Evolutionary conservation across 2,113 vertebrate species (phyloP).

Genomic region (Cyphomyrus discorhynchus): DNA sequence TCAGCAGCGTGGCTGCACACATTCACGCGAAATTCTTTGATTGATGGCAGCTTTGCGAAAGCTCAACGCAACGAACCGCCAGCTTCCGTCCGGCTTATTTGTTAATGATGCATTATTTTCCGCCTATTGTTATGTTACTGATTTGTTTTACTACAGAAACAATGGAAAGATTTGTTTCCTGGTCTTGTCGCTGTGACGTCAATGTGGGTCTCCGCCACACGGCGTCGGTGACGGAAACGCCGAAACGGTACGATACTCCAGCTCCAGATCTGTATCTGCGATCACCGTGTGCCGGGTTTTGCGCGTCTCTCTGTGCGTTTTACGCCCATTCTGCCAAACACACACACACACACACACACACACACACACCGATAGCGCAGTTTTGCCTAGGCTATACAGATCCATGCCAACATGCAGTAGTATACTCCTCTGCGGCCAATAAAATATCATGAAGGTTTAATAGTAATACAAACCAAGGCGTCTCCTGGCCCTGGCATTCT

Average conservation of each 20-base stretch:
- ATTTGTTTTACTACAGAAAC: neutral
- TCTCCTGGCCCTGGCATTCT: slow-evolving; percentile 13
- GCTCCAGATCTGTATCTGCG: slow-evolving; percentile 38
- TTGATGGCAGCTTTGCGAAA: neutral
- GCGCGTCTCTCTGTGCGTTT: slow-evolving; percentile 30
- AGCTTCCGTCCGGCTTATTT: neutral
- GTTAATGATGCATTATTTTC: neutral
- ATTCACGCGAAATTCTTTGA: too few relatives aligned
- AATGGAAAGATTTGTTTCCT: neutral
- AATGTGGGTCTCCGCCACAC: slow-evolving; percentile 34
- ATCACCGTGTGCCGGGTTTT: slow-evolving; percentile 23
- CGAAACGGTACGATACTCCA: slow-evolving; percentile 16
- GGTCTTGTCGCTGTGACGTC: slow-evolving; percentile 30
- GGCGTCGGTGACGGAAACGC: neutral
- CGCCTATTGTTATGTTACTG: neutral
- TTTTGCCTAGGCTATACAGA: slow-evolving; percentile 15
- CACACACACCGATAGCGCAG: slow-evolving; percentile 17
- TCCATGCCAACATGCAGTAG: slow-evolving; percentile 19
- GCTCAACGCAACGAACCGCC: neutral
- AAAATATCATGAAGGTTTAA: slow-evolving; percentile 40
- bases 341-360: neutral
- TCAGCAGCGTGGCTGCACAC: neutral
- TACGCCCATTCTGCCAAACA: slow-evolving; percentile 9
- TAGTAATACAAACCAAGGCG: slow-evolving; percentile 5
- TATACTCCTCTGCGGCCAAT: neutral